Conservation (phyloP, 2,888 invertebrate genomes). For the Phortica magna region DNA sequence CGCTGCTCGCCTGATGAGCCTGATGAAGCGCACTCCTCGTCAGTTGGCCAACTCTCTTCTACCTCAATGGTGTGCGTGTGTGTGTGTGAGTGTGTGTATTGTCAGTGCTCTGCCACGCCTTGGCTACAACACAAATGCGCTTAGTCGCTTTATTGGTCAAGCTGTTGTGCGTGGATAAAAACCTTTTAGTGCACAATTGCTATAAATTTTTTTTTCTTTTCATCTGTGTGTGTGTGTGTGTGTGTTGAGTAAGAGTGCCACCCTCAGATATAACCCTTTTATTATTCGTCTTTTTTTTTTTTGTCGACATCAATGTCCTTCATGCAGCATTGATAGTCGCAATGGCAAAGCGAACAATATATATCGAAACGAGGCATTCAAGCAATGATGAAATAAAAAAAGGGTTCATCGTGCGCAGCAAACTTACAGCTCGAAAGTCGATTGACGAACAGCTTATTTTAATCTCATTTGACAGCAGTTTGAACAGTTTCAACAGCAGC, state of each 20-base stretch:
- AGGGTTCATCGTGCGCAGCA: constrained; percentile 19
- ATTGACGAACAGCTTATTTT: constrained; percentile 73
- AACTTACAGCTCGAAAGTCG: constrained; percentile 58
- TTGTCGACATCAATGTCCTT: constrained; percentile 23
- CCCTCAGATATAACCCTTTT: constrained; percentile 35
- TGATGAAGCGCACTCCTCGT: constrained; percentile 46
- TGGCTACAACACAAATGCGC: constrained; percentile 66
- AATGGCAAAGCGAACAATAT: constrained; percentile 7
- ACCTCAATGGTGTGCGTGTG: background rate
- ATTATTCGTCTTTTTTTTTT: constrained; percentile 45
- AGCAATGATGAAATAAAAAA: constrained; percentile 3
- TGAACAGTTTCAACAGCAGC: constrained; percentile 19
- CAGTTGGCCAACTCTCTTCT: constrained; percentile 14
- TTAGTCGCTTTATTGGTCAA: constrained; percentile 74
- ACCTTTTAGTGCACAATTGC: constrained; percentile 74
- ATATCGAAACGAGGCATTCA: background rate
- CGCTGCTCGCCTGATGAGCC: constrained; percentile 26
- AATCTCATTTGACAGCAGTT: constrained; percentile 69
- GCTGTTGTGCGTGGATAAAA: constrained; percentile 75
- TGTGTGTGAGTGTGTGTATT: background rate
- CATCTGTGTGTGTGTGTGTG: constrained; percentile 57
- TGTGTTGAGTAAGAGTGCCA: background rate
- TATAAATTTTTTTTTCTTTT: constrained; percentile 58
- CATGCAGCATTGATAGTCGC: background rate
- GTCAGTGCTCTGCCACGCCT: constrained; percentile 22